Evolutionary conservation across 1,140 invertebrate genomes (phyloP).

Genomic region (Nephila pilipes): DNA sequence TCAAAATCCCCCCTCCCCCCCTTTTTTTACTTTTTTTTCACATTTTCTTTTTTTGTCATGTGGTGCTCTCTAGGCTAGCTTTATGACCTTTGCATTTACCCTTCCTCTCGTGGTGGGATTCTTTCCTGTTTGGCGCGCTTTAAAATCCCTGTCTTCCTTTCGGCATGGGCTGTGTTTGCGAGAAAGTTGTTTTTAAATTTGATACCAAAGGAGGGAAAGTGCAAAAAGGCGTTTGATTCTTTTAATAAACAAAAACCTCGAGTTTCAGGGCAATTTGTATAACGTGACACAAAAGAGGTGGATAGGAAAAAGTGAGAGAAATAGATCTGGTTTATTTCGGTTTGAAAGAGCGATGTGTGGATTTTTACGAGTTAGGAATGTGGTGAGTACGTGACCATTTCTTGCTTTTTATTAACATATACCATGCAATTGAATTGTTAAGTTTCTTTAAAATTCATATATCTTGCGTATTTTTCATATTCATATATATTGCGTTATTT

Average conservation of each 20-base stretch:
- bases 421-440: too few relatives aligned
- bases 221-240: not conserved
- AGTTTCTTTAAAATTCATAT: too few relatives aligned
- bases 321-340: not conserved
- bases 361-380: not conserved
- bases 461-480: too few relatives aligned
- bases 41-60: not conserved
- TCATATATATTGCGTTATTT: too few relatives aligned
- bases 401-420: too few relatives aligned
- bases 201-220: not conserved
- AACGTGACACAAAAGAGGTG: not conserved
- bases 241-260: not conserved
- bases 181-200: conserved; percentile 32
- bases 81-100: conserved; percentile 63
- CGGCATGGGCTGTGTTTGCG: not conserved
- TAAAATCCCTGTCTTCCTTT: not conserved
- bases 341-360: not conserved
- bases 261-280: not conserved
- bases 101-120: conserved; percentile 13
- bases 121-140: conserved; percentile 7
- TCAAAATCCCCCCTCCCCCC: not conserved
- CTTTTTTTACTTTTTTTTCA: not conserved
- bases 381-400: not conserved
- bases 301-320: too few relatives aligned
- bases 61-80: not conserved